phyloP scores from a whole-genome alignment of 1,140 invertebrate species.

The Sipha flava region DNA sequence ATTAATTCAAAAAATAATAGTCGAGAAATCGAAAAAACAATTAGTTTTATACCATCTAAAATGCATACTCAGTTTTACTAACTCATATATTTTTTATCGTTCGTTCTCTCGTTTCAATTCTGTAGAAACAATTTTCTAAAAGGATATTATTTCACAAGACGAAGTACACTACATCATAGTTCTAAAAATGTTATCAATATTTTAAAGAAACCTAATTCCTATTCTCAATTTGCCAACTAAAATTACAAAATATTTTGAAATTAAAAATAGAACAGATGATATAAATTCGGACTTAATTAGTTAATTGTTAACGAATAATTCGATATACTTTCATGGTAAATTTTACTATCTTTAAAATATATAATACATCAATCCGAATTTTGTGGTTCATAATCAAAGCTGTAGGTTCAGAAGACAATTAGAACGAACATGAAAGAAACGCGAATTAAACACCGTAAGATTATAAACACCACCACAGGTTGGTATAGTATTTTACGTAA shows the following conservation, averaged over 20 bases:
- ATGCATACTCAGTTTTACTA: neutral
- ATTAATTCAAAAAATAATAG: too few relatives aligned
- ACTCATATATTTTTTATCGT: neutral
- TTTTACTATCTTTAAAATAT: too few relatives aligned
- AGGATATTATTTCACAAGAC: neutral
- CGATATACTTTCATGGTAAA: too few relatives aligned
- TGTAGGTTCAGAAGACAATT: too few relatives aligned
- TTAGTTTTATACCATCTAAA: neutral
- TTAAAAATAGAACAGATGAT: neutral
- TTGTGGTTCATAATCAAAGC: too few relatives aligned
- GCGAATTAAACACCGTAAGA: too few relatives aligned
- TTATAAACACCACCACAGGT: too few relatives aligned
- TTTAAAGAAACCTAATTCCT: neutral
- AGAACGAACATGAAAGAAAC: too few relatives aligned
- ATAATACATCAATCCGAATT: too few relatives aligned
- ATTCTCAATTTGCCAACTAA: neutral
- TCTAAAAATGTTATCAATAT: neutral
- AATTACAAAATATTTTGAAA: neutral
- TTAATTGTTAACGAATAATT: too few relatives aligned
- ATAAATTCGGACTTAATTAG: too few relatives aligned
- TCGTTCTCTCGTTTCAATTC: neutral
- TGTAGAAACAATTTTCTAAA: neutral
- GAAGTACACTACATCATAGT: neutral
- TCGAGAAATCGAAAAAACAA: neutral
- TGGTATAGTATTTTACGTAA: too few relatives aligned